Base-by-base conservation (phyloP, 2,888 invertebrate species). In the Pollenia angustigena region DNA sequence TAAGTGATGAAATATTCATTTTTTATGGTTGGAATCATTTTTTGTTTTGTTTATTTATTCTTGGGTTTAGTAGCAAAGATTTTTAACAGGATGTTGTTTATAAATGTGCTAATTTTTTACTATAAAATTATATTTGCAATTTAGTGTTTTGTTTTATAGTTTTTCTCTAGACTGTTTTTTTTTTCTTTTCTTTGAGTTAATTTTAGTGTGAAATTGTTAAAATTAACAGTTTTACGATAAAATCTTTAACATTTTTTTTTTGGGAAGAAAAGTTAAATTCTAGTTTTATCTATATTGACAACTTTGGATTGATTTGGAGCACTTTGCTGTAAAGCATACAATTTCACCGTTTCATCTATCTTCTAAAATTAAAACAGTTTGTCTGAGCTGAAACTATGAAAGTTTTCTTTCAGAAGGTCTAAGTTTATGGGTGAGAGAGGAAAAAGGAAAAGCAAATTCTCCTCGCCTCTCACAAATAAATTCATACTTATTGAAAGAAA, bases 41-140 rank as follows among this genome's bases (percentile, higher is more conserved):
- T 58, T 6, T 23, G 50, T 50, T 68, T 44, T 11, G 16, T 32
- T 58, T 58, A 23, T 32, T 18, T 12, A 54, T 40, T 18, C 58
- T 56, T 12, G 54, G 11, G 46, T 14, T 40, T 23, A 42, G 42
- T 9, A 44, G 54, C 54, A 54, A 18, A 3, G 18, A 23, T 81
- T 60, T 54, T 23, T 16, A 40, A 4, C 54, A 66, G 56, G 44
- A 81, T 52, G 68, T 44, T 68, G 58, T 74, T 75, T 58, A 68
- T 74, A 81, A 81, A 81, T 74, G 66, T 74, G 66, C 50, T 74
- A 66, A 81, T 81, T 81, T 81, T 74, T 81, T 75, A 75, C 58
- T n/a, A 81, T 81, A 42, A 68, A 60, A 68, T 75, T 48, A 9
- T n/a, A n/a, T 69, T 4, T 44, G 18, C 7, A 42, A 42, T 40